A percentile compares a stretch with the other conserved stretches of the same genome.
phyloP scores from a whole-genome alignment of 1,140 invertebrate genomes.

The Camponotus pennsylvanicus region DNA sequence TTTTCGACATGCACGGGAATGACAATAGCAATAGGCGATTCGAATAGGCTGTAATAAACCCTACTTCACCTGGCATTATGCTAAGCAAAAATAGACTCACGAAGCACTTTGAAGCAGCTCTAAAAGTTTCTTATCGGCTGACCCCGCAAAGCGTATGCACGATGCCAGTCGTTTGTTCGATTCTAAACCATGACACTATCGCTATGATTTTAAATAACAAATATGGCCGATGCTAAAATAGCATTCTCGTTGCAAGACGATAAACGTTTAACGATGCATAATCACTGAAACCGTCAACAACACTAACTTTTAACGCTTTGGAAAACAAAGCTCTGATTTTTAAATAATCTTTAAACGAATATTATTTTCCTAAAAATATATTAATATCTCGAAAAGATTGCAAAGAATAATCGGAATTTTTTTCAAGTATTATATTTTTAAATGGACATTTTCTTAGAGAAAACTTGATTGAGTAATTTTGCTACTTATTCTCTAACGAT shows the following conservation, averaged over 20 bases:
- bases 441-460: neutral
- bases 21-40: conserved; percentile 62
- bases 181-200: conserved; percentile 43
- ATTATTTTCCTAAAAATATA: neutral
- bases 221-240: conserved; percentile 32
- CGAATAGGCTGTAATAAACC: conserved; percentile 57
- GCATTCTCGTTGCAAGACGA: conserved; percentile 42
- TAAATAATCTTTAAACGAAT: neutral
- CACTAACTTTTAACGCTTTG: neutral
- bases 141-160: conserved; percentile 35
- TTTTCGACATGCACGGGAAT: conserved; percentile 60
- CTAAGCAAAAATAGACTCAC: conserved; percentile 46
- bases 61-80: conserved; percentile 47
- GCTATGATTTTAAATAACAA: conserved; percentile 52
- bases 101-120: conserved; percentile 51
- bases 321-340: neutral
- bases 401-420: too few relatives aligned
- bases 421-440: neutral
- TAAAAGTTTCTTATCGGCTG: conserved; percentile 58
- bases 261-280: conserved; percentile 49
- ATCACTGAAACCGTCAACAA: conserved; percentile 24
- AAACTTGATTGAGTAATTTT: neutral
- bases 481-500: neutral
- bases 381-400: neutral
- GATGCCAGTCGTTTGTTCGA: conserved; percentile 38